These are phyloP conservation scores for Lerista edwardsae DNA, from an alignment of 2,797 vertebrate species.

Conservation along the genomic window DNA sequence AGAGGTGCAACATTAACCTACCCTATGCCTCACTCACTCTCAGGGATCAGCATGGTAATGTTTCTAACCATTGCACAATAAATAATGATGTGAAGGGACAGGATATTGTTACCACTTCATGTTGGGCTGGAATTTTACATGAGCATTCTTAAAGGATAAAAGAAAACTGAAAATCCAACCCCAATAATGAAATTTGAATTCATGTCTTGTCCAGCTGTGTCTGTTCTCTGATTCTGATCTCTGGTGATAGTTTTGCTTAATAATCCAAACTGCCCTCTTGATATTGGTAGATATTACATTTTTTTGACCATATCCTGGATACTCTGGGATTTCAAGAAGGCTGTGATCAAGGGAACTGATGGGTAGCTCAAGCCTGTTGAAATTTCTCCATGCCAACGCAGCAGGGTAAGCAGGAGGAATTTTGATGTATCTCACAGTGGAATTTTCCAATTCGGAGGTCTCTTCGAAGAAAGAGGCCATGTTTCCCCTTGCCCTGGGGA, in stretches of 20 bases:
- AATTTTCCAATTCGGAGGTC: no score
- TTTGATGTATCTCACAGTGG: no score
- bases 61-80: neutral
- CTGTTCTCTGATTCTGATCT: neutral
- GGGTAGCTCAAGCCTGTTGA: no score
- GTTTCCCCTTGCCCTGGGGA: no score
- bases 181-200: neutral
- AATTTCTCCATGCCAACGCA: no score
- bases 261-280: neutral
- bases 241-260: no score
- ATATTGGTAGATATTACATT: neutral
- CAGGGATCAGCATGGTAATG: neutral
- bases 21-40: neutral
- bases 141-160: neutral
- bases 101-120: neutral
- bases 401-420: no score
- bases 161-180: neutral
- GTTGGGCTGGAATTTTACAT: neutral
- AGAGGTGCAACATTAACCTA: neutral
- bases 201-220: no score
- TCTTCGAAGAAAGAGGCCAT: no score
- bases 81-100: neutral
- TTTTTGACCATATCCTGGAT: neutral
- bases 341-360: neutral
- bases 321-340: neutral